Base-by-base conservation (phyloP, 2,797 vertebrate species). In the Balearica regulorum region DNA sequence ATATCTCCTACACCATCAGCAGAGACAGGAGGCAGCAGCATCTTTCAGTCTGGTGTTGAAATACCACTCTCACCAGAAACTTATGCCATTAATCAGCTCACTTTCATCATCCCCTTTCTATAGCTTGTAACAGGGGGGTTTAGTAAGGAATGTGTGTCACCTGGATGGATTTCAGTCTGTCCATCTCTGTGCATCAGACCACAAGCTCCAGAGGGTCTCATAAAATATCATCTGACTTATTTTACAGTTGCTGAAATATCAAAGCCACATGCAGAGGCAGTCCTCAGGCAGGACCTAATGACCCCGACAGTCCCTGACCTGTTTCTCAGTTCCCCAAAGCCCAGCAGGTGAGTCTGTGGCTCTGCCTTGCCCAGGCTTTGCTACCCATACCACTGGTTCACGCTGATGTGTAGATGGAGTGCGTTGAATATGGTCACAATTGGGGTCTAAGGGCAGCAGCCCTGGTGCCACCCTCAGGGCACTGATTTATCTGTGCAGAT, bases 161-260 rank as follows among this genome's bases (percentile, higher is more conserved):
- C 11, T 5, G 28, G 48, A 10, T 2, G 5, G 29, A 11, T 22
- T 44, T 58, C 44, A 20, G 43, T 5, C 55, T 79, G 60, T 39
- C 66, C 25, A 1, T 10, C 72, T 8, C 65, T 37, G 35, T 28
- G 58, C 39, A 1, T 16, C 35, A 35, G 57, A 25, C 9, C 75
- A n/a, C 22, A 8, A 17, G 31, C 41, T 66, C 68, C 53, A 28
- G 31, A 55, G 10, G 9, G 3, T 25, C 46, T 89, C 49, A 28
- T 16, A 5, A 54, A 44, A 10, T 4, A 4, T 28, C 61, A 4
- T 28, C 61, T 83, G 49, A 58, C 28, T 43, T 88, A 2, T 71
- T 78, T 31, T 6, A 15, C 92, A 97, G 96, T 97, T 31, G 96
- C 96, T 86, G 87, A 96, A n/a, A 72, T 96, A 26, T 95, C 96